A percentile compares a stretch with the other conserved stretches of the same genome.
Evolutionary conservation across 2,113 vertebrate species (phyloP).

Genomic region (Coreoperca whiteheadi): DNA sequence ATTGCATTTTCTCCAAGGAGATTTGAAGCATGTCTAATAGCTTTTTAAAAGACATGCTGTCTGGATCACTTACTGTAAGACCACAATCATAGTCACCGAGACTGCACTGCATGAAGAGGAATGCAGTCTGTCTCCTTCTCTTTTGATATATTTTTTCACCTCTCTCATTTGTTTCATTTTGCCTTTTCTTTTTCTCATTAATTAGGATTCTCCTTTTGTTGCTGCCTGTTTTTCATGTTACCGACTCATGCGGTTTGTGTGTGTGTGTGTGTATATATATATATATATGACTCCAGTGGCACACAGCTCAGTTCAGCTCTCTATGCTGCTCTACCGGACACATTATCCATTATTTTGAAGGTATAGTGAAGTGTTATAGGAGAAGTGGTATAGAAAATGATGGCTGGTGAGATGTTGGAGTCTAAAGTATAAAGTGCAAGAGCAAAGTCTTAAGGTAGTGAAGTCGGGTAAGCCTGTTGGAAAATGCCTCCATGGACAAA

Average conservation of each 20-base stretch:
- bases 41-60: constrained; percentile 79
- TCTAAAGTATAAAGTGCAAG: not conserved
- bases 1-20: constrained; percentile 75
- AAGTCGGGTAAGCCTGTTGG: not conserved
- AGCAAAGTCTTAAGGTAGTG: not conserved
- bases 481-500: not conserved
- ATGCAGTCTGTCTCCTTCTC: constrained; percentile 37
- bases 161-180: constrained; percentile 14
- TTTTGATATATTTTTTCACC: constrained; percentile 21
- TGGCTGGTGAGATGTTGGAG: not conserved
- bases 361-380: constrained; percentile 1
- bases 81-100: constrained; percentile 46
- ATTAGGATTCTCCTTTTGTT: constrained; percentile 3
- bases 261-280: too few species aligned
- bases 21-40: constrained; percentile 81
- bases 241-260: not conserved
- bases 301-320: constrained; percentile 7
- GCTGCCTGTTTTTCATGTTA: constrained; percentile 16
- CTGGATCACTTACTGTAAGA: constrained; percentile 66
- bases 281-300: constrained; percentile 20
- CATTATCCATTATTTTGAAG: constrained; percentile 32
- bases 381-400: constrained; percentile 3
- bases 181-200: constrained; percentile 6
- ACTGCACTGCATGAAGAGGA: constrained; percentile 46
- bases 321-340: constrained; percentile 20